These are phyloP conservation scores for Zoanthus gigantus DNA, from an alignment of 92 coral and sea anemone species.

Conservation along the genomic window DNA sequence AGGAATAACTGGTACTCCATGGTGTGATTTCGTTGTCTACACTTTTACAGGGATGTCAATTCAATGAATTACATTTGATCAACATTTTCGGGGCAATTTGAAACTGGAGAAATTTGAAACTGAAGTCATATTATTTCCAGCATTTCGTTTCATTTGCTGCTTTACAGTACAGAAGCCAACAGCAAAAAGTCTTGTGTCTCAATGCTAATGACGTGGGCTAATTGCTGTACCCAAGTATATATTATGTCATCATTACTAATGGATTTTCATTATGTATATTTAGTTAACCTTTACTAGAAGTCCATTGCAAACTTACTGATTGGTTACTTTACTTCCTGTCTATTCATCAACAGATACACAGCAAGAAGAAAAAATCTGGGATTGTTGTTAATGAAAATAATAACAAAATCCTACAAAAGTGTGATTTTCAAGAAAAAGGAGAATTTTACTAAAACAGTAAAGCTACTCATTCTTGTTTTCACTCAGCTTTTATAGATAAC, in stretches of 20 bases:
- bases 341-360: neutral
- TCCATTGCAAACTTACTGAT: conserved; percentile 1
- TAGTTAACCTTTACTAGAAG: neutral
- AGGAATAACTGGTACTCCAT: neutral
- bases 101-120: neutral
- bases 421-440: neutral
- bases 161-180: conserved; percentile 12
- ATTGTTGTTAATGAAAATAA: neutral
- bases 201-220: conserved; percentile 3
- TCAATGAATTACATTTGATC: conserved; percentile 4
- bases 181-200: neutral
- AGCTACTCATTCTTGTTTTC: conserved; percentile 9
- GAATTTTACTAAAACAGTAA: conserved; percentile 5
- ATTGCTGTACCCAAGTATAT: conserved; percentile 2
- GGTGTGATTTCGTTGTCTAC: conserved; percentile 16
- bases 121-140: conserved; percentile 4
- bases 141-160: conserved; percentile 16
- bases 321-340: conserved; percentile 1
- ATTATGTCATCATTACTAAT: neutral
- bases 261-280: conserved; percentile 11
- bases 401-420: conserved; percentile 1
- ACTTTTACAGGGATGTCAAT: neutral
- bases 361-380: neutral
- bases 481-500: conserved; percentile 1
- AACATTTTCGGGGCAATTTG: neutral